Evolutionary conservation across 2,797 vertebrate species (phyloP).

Genomic region (Enteromius unitaeniatus): DNA sequence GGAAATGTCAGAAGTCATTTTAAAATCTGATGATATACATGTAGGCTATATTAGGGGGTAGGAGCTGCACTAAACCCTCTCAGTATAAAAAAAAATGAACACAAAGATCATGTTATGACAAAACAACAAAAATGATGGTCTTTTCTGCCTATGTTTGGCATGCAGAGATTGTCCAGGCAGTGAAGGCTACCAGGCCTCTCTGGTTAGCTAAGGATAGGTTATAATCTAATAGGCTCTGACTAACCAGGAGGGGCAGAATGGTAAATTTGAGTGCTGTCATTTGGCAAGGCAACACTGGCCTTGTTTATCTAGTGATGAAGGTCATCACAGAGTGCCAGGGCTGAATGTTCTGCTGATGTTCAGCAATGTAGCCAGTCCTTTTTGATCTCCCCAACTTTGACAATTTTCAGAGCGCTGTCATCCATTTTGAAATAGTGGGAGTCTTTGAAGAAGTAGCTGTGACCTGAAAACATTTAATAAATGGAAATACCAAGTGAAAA

Average conservation of each 20-base stretch:
- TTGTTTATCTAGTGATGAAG: constrained; percentile 61
- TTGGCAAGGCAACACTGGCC: constrained; percentile 65
- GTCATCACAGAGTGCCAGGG: constrained; percentile 59
- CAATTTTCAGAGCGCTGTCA: constrained; percentile 94
- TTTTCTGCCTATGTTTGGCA: constrained; percentile 53
- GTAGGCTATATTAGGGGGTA: constrained; percentile 61
- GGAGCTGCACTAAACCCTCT: constrained; percentile 63
- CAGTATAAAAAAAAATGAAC: constrained; percentile 69
- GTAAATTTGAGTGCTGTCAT: constrained; percentile 76
- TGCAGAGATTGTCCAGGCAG: constrained; percentile 46
- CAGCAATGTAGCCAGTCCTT: constrained; percentile 96
- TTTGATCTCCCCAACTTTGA: constrained; percentile 95
- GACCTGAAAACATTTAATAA: constrained; percentile 75
- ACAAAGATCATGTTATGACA: constrained; percentile 70
- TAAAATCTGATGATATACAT: constrained; percentile 60
- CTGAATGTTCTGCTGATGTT: constrained; percentile 66
- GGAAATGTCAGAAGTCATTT: constrained; percentile 80
- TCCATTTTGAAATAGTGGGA: constrained; percentile 94
- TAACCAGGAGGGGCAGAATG: constrained; percentile 68
- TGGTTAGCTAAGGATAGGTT: constrained; percentile 69
- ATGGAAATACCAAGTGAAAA: not conserved
- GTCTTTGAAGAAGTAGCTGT: constrained; percentile 98
- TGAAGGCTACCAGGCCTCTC: constrained; percentile 58
- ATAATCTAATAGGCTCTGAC: constrained; percentile 64
- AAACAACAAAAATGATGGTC: constrained; percentile 55